Evolutionary conservation across 2,113 vertebrate genomes (phyloP), one percentile per base, ranked within the genome.

Genomic region (Tupaia chinensis): DNA sequence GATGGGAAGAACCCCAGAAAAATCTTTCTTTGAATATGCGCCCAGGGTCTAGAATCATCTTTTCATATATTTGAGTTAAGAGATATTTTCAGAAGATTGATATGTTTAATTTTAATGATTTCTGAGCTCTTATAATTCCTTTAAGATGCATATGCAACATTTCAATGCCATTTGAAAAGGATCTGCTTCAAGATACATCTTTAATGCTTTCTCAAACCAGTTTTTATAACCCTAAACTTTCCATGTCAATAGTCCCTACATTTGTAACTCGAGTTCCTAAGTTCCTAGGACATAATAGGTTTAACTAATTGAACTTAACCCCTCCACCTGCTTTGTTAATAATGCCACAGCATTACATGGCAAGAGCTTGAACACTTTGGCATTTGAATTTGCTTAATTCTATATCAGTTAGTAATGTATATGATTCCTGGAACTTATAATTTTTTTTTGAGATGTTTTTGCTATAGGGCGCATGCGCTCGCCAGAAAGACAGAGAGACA

Each of bases 101-200:
- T 87, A 80, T 20, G 32, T 65, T 92, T 61, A 80, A 87, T 83
- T 92, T 80, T 66, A 89, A 53, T 84, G 29, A 77, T 80, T 95
- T 65, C 29, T 90, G 56, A 93, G 20, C 34, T 65, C n/a, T 61
- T 65, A 89, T 77, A 65, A 72, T 80, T 61, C 19, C 34, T 60
- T 90, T 84, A 56, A 93, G 83, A 66, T 82, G 53, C 32, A 23
- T 27, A 15, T 34, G 11, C 12, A 76, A 61, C 13, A 58, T 65
- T 94, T 91, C 8, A 68, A 0, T 77, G 7, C 60, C 78, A 76
- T 79, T 74, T 76, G 60, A 92, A 90, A 91, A 87, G 16, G 17
- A 60, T n/a, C 60, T 72, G 61, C 69, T 84, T 63, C 1, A 63
- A 54, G 14, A 76, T 29, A 14, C 5, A 78, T 1, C 54, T 89